A percentile compares a stretch with the other conserved stretches of the same genome.
phyloP scores from a whole-genome alignment of 2,888 invertebrate species.

The Drosophila austrosaltans region DNA sequence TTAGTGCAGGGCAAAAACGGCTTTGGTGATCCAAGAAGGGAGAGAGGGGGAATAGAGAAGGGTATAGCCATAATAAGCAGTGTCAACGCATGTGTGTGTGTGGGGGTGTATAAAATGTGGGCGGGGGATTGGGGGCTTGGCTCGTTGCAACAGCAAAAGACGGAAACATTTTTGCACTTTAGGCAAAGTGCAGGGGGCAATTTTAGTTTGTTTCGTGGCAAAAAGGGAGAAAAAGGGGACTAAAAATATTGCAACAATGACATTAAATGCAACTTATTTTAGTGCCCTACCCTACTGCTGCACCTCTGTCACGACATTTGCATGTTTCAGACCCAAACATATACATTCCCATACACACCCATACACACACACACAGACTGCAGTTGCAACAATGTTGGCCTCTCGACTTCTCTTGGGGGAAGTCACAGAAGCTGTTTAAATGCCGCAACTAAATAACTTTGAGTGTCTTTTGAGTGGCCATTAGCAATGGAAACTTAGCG shows the following conservation, averaged over 20 bases:
- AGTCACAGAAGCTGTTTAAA: constrained; percentile 55
- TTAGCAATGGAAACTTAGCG: constrained; percentile 66
- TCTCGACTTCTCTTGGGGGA: not conserved
- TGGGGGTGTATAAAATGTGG: constrained; percentile 20
- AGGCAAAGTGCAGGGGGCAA: constrained; percentile 65
- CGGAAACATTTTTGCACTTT: constrained; percentile 77
- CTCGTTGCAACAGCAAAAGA: constrained; percentile 49
- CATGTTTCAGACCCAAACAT: constrained; percentile 48
- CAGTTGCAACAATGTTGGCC: constrained; percentile 40
- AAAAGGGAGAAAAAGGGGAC: constrained; percentile 21
- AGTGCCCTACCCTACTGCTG: constrained; percentile 20
- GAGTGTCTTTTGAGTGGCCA: constrained; percentile 77
- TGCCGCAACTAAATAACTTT: constrained; percentile 78
- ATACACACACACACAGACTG: constrained; percentile 39
- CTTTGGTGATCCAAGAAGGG: not conserved
- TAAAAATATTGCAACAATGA: constrained; percentile 76
- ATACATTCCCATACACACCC: not conserved
- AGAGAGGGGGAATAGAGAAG: constrained; percentile 11
- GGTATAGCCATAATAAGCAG: constrained; percentile 67
- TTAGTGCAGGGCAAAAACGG: constrained; percentile 49
- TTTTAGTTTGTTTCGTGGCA: constrained; percentile 23
- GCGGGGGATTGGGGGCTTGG: constrained; percentile 13
- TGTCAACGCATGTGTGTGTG: constrained; percentile 68
- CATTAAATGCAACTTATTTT: constrained; percentile 78
- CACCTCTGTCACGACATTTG: constrained; percentile 54